Conservation (phyloP, 2,888 invertebrate species). For the Megamerina dolium region DNA sequence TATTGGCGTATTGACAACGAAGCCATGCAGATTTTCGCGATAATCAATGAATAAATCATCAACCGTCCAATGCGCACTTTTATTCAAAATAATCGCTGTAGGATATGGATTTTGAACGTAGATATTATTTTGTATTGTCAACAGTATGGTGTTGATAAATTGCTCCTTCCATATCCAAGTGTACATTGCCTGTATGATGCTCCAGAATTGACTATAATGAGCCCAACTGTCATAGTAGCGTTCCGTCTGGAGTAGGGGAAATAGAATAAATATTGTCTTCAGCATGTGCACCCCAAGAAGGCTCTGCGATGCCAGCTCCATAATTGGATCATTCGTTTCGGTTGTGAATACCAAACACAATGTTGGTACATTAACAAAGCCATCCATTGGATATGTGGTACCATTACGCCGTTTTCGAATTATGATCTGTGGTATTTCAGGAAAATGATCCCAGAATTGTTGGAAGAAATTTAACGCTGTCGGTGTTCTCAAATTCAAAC, state of each 20-base stretch:
- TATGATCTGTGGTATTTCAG: constrained; percentile 25
- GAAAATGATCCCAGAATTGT: constrained; percentile 26
- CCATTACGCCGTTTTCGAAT: constrained; percentile 15
- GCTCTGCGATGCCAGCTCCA: constrained; percentile 32
- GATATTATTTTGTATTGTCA: constrained; percentile 28
- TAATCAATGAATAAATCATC: constrained; percentile 25
- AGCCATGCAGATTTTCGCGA: constrained; percentile 28
- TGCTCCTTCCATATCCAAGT: constrained; percentile 33
- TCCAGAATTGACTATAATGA: constrained; percentile 12
- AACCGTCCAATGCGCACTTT: constrained; percentile 25
- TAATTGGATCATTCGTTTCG: constrained; percentile 28
- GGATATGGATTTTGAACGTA: constrained; percentile 33
- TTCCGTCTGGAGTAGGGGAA: constrained; percentile 20
- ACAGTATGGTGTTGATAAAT: constrained; percentile 28
- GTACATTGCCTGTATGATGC: constrained; percentile 18
- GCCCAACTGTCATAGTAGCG: constrained; percentile 15
- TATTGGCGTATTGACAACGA: constrained; percentile 28
- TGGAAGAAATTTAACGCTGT: constrained; percentile 23
- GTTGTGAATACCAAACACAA: constrained; percentile 33
- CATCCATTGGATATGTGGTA: constrained; percentile 17
- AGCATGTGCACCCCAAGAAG: constrained; percentile 27
- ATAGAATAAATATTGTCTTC: constrained; percentile 33
- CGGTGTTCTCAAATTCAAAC: constrained; percentile 20
- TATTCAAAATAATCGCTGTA: constrained; percentile 24
- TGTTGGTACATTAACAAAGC: constrained; percentile 30